Evolutionary conservation across 2,888 invertebrate genomes (phyloP).

Genomic region (Panopea generosa): DNA sequence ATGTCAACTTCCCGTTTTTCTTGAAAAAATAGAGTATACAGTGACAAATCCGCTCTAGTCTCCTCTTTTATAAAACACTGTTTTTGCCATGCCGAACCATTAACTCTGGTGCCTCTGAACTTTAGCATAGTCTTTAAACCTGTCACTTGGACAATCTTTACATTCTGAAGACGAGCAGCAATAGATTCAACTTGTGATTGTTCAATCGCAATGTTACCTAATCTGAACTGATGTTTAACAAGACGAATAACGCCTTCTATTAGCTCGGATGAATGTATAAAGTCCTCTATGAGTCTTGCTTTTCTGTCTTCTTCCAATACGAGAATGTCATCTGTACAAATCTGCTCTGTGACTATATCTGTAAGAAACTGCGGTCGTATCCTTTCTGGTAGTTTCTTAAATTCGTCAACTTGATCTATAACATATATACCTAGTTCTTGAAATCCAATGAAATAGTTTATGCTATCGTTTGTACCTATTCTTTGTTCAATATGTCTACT

Average conservation of each 20-base stretch:
- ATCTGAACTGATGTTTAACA: conserved; percentile 7
- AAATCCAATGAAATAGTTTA: conserved; percentile 41
- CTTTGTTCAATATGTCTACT: conserved; percentile 21
- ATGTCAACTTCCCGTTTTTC: background rate
- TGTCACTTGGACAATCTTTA: background rate
- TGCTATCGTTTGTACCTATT: conserved; percentile 7
- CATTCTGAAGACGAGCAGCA: background rate
- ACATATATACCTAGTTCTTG: conserved; percentile 16
- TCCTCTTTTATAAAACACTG: background rate
- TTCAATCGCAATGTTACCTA: background rate
- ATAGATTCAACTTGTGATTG: conserved; percentile 7
- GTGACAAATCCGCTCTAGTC: background rate
- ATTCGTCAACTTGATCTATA: conserved; percentile 16
- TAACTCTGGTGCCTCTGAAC: background rate
- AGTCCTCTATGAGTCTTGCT: conserved; percentile 5
- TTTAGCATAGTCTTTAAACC: too few relatives aligned
- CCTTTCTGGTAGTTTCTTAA: conserved; percentile 48
- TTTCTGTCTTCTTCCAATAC: background rate
- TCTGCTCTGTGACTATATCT: conserved; percentile 57
- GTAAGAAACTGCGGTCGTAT: conserved; percentile 62
- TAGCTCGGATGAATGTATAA: conserved; percentile 10
- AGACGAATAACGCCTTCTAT: conserved; percentile 22
- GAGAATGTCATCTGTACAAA: conserved; percentile 23
- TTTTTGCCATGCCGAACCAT: conserved; percentile 11
- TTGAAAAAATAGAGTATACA: conserved; percentile 2